Base-by-base conservation (phyloP, 2,888 invertebrate species). In the Tridacna gigas region DNA sequence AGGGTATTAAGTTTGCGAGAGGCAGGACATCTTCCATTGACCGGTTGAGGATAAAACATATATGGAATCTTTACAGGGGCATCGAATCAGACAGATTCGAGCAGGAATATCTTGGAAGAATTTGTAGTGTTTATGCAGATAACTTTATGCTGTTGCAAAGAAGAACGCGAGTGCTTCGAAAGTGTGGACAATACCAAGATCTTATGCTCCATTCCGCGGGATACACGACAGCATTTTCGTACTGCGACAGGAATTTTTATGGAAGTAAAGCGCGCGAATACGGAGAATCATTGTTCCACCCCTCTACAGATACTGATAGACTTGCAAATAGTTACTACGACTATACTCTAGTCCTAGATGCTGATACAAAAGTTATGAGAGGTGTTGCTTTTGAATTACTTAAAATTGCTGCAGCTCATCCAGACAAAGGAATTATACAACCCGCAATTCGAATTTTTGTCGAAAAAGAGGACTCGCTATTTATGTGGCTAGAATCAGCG, bases 181-280 rank as follows among this genome's bases (percentile, higher is more conserved):
- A 92, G 73, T 92, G 92, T 79, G 92, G 92, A 1, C 92, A 92
- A 67, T 92, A 92, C 77, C 92, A 92, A 74, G 92, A 92, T 78
- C 80, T 92, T 37, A 90, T 92, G 89, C 80, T 91, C 12, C 77
- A 91, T 26, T 91, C 90, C 7, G 89, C 88, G 5, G 92, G 92
- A 0, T 84, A 87, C 15, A 74, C 80, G n/a, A 56, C 75, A 18
- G 90, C 90, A 0, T 90, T 83, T 56, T 87, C 89, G 0, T 92
- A 92, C 80, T 88, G 89, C 25, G 90, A 91, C 69, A 60, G 74
- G 0, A 81, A 79, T 12, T 83, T 83, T 45, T 92, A 92, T 71
- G 88, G 89, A 5, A 86, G 79, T 11, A 79, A 78, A 61, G 90
- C 90, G 15, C 28, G 75, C 12, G 25, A 26, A 25, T 67, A 48